Base-by-base conservation (phyloP, 2,113 vertebrate species). In the Callorhinus ursinus region DNA sequence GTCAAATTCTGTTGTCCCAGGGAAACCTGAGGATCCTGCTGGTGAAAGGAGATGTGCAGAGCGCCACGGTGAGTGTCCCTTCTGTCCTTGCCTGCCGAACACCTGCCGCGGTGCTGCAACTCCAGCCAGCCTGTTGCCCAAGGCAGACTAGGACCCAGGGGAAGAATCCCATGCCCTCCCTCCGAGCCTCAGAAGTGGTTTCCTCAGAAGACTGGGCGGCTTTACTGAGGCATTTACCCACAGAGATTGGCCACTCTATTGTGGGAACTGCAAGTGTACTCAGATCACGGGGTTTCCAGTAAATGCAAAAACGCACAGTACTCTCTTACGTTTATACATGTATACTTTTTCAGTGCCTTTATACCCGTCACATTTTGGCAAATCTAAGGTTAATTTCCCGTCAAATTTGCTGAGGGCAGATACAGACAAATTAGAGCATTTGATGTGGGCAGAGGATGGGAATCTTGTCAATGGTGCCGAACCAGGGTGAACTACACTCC, bases 1-100 rank as follows among this genome's bases (percentile, higher is more conserved):
- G 31, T 0, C 4, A 69, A 1, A 53, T 7, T 28, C 24, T 98
- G 42, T 89, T 33, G 10, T 99, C 99, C 53, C 98, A 98, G 1
- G 99, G 99, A 88, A 99, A 99, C 39, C 90, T 99, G 97, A 46
- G 33, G 86, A 97, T 99, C 65, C 94, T 4, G 13, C 42, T 99
- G 31, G 96, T 88, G 67, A 90, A 96, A 98, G 99, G 98, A 85
- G 96, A 98, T 0, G 69, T 99, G 22, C 98, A 99, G 96, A 79
- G 98, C 57, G 98, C 99, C 4, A 97, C 10, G 89, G 99, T 99
- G 99, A 98, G 98, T 98, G 53, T 80, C 97, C 76, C 31, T 18
- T 3, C 61, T 98, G 51, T 80, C 97, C 76, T 26, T 15, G 4
- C 61, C 77, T 88, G 85, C 7, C 2, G 8, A 14, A 24, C 81